These are phyloP conservation scores for Bradypodion ventrale DNA, from an alignment of 2,797 vertebrate genomes.

Conservation along the genomic window DNA sequence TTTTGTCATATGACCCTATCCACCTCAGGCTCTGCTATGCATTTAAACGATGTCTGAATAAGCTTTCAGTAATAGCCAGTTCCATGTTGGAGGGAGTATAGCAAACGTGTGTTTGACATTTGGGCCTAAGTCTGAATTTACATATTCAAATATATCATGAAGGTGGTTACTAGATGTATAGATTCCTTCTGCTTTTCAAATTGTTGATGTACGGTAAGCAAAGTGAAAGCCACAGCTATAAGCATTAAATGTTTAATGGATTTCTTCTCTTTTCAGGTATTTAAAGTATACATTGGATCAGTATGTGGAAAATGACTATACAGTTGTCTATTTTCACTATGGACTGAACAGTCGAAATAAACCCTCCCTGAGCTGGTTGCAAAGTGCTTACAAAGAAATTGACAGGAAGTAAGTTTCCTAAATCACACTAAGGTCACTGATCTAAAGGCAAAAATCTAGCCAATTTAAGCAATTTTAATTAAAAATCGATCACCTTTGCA, in stretches of 20 bases:
- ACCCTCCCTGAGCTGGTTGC: constrained; percentile 84
- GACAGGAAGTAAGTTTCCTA: constrained; percentile 82
- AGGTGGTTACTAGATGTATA: not conserved
- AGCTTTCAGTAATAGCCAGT: not conserved
- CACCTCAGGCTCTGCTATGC: not conserved
- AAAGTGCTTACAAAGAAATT: constrained; percentile 83
- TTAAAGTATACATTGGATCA: constrained; percentile 86
- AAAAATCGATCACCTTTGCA: not conserved
- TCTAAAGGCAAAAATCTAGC: not conserved
- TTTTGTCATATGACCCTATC: not conserved
- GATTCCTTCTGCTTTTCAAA: not conserved
- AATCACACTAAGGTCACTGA: not conserved
- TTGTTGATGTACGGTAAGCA: no score
- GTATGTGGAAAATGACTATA: constrained; percentile 87
- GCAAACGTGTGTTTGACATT: not conserved
- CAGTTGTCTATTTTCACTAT: constrained; percentile 85
- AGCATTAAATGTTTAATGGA: no score
- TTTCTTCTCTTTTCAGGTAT: constrained; percentile 74
- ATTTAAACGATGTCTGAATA: not conserved
- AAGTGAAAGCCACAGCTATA: no score
- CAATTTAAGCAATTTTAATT: not conserved
- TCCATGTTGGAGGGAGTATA: not conserved
- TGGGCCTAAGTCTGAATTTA: not conserved
- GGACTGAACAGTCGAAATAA: constrained; percentile 87
- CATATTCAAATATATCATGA: not conserved